Base-by-base conservation (phyloP, 2,113 vertebrate genomes). In the Prinia subflava region DNA sequence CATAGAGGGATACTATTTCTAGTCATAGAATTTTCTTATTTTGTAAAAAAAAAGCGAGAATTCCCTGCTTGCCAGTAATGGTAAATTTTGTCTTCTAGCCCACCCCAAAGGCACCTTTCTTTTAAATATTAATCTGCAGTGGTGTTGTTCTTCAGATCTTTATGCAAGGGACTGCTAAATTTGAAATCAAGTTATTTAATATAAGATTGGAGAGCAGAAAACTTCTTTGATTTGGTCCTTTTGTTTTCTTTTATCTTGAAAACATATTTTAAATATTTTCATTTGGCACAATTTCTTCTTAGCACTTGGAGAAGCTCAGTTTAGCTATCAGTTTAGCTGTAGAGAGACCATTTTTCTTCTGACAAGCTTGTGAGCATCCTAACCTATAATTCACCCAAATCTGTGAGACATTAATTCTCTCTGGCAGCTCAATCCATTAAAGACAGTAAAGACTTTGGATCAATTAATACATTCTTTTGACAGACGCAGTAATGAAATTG, bases 381-480 rank as follows among this genome's bases (percentile, higher is more conserved):
- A 95, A 87, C 92, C 83, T 95, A 94, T 94, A 95, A 96, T 96
- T 96, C 95, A 96, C 62, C 56, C 60, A 95, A 89, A 95, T 94
- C 49, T 89, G 77, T 49, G 80, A 95, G 74, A 83, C 92, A 97
- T 97, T 94, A 96, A 94, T 96, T 93, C 83, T 92, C 83, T 78
- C 65, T 95, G 95, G 83, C 94, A 96, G 89, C 92, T 97, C 92
- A 95, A 92, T 96, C 94, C 91, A 91, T 94, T 97, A 92, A 84
- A 94, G 92, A 94, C n/a, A 78, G 92, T 79, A 89, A 89, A 91
- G 91, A 94, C 94, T 92, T 92, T 92, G 77, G 83, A 96, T 96
- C 95, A 97, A 97, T 97, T 97, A 94, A 95, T 94, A 94, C 89
- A 71, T 94, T 94, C 24, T 84, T 94, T 78, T 96, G 92, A 97